Evolutionary conservation across 1,140 invertebrate genomes (phyloP), one percentile per base, ranked within the genome.

Genomic region (Sycobia sp.): DNA sequence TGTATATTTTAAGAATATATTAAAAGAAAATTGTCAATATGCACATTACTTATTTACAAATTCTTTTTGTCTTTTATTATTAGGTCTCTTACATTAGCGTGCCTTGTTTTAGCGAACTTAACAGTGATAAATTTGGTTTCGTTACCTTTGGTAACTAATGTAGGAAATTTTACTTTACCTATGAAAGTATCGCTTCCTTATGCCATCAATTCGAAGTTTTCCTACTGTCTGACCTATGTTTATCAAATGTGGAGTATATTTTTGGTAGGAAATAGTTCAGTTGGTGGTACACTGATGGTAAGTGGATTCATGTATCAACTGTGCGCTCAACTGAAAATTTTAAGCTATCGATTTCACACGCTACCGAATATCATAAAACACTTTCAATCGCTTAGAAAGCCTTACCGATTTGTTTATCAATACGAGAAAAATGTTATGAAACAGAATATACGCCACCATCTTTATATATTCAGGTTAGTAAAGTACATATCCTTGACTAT

Each of bases 181-280:
- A 36, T 59, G 32, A 49, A 38, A 50, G 46, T 49, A 9, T 59
- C 32, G 56, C n/a, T 50, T 4, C 56, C 56, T 39, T 59, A 49
- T n/a, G 8, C 9, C 3, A 14, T 29, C 0, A 32, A 47, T 7
- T 49, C 44, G 1, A 10, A 39, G 10, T 4, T 50, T 5, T 38
- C 22, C 2, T 59, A 59, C n/a, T 49, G 38, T 32, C 22, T 59
- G 2, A 20, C 46, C 1, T 59, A 49, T 29, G 46, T 5, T 39
- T 36, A 59, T 20, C 44, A 59, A 38, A 29, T 46, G 10, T 10
- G 49, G 22, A 43, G 55, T 11, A 46, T 57, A 14, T 7, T 57
- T 5, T 22, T 29, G 8, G 56, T 59, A 3, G 46, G 44, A 0
- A 50, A 44, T 18, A 23, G 32, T 3, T 22, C 56, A 4, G 46